Conservation (phyloP, 2,113 vertebrate genomes). For the Fukomys damarensis region DNA sequence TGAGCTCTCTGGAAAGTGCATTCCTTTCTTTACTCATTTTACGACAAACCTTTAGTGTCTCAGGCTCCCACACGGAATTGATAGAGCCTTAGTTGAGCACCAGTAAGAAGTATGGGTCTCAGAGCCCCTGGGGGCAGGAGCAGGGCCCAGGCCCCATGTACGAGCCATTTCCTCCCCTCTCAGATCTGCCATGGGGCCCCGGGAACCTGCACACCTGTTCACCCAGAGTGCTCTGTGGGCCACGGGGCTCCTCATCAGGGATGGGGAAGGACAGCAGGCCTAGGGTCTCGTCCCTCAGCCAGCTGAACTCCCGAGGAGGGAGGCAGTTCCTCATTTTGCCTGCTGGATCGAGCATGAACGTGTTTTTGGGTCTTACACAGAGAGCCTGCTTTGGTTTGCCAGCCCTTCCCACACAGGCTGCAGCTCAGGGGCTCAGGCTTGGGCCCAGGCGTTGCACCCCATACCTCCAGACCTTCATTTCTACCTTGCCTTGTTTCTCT, state of each 20-base stretch:
- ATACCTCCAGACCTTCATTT: neutral
- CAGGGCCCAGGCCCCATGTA: neutral
- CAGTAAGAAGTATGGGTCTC: neutral
- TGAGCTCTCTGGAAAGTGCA: neutral
- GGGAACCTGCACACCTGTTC: neutral
- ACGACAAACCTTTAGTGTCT: neutral
- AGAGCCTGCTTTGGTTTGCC: neutral
- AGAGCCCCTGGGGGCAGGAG: neutral
- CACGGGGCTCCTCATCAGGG: neutral
- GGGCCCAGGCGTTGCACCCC: rapidly evolving
- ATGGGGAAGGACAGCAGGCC: neutral
- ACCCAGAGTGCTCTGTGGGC: neutral
- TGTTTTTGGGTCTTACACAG: neutral
- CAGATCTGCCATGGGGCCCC: neutral
- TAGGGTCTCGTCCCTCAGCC: neutral
- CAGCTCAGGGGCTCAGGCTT: rapidly evolving
- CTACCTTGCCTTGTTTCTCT: neutral
- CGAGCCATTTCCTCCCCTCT: neutral
- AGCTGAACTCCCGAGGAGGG: neutral
- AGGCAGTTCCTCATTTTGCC: neutral
- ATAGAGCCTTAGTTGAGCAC: neutral
- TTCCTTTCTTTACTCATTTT: neutral
- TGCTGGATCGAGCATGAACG: neutral
- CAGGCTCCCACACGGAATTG: neutral
- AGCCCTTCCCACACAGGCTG: neutral